A percentile compares a stretch with the other conserved stretches of the same genome.
Conservation (phyloP, 2,113 vertebrate genomes). For the Varanus salvator region DNA sequence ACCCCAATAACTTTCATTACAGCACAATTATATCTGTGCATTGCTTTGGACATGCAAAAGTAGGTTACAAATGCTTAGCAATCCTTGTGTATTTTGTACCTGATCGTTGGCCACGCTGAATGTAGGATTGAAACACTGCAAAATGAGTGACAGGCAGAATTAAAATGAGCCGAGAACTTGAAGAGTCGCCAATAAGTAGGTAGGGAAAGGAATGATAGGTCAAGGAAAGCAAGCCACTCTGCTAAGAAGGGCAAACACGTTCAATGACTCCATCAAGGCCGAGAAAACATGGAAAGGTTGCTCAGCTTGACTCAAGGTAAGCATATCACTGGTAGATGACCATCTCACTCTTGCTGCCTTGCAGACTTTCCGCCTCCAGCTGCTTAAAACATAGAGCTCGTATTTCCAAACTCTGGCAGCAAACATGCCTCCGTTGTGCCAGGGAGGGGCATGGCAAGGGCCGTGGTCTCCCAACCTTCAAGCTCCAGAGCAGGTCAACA, state of each 20-base stretch:
- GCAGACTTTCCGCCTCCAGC: conserved; percentile 5
- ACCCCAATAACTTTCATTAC: no score
- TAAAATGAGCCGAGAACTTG: no score
- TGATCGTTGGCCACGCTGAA: no score
- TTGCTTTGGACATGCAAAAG: no score
- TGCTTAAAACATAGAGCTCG: neutral
- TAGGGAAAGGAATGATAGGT: neutral
- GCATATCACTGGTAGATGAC: neutral
- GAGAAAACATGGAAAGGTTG: fast-evolving
- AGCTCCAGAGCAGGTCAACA: neutral
- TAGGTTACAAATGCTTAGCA: neutral
- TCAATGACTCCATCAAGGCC: neutral
- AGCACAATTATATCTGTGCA: no score
- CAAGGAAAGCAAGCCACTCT: neutral
- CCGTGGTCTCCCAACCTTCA: neutral
- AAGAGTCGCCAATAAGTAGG: neutral
- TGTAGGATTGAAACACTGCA: neutral
- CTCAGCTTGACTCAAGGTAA: neutral
- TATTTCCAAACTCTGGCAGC: conserved; percentile 9
- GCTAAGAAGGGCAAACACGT: neutral
- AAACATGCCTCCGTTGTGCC: neutral
- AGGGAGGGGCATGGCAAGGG: neutral
- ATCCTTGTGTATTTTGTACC: no score
- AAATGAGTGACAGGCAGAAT: neutral
- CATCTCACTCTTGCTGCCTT: fast-evolving